phyloP scores from a whole-genome alignment of 2,113 vertebrate genomes.

The Ptychochromis oligacanthus region DNA sequence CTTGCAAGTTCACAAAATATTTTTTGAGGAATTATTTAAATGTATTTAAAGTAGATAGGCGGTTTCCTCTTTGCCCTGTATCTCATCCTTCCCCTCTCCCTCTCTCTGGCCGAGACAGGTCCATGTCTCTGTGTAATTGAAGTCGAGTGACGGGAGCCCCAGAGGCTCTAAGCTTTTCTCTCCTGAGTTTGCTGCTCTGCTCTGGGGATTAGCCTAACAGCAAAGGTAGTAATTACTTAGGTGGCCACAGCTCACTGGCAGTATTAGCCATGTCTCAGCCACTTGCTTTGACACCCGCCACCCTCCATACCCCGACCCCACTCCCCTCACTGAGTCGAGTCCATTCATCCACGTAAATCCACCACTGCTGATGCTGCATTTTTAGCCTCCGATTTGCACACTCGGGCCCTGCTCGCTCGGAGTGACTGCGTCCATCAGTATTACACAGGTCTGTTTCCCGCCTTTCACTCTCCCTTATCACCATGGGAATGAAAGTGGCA shows the following conservation, averaged over 20 bases:
- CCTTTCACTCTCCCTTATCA: slow-evolving; percentile 61
- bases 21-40: background rate
- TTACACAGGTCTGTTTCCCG: slow-evolving; percentile 62
- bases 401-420: slow-evolving; percentile 18
- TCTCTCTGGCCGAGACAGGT: slow-evolving; percentile 23
- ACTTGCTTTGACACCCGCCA: slow-evolving; percentile 66
- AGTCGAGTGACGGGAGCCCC: slow-evolving; percentile 35
- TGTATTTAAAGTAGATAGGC: background rate
- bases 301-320: background rate
- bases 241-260: slow-evolving; percentile 67
- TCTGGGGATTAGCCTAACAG: slow-evolving; percentile 66
- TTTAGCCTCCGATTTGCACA: slow-evolving; percentile 25
- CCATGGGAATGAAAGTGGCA: slow-evolving; percentile 47
- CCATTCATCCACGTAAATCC: slow-evolving; percentile 74
- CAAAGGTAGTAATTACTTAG: slow-evolving; percentile 72
- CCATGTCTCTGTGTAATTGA: slow-evolving; percentile 38
- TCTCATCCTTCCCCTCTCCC: background rate
- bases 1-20: background rate
- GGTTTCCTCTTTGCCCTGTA: background rate
- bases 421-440: slow-evolving; percentile 68
- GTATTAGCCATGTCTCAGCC: slow-evolving; percentile 70
- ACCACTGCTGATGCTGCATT: slow-evolving; percentile 68
- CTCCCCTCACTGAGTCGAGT: slow-evolving; percentile 10
- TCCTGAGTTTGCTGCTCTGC: slow-evolving; percentile 50
- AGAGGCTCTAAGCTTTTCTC: slow-evolving; percentile 37